A percentile compares a stretch with the other conserved stretches of the same genome.
Evolutionary conservation across 2,797 vertebrate species (phyloP).

Genomic region (Sebastes trivittatus): DNA sequence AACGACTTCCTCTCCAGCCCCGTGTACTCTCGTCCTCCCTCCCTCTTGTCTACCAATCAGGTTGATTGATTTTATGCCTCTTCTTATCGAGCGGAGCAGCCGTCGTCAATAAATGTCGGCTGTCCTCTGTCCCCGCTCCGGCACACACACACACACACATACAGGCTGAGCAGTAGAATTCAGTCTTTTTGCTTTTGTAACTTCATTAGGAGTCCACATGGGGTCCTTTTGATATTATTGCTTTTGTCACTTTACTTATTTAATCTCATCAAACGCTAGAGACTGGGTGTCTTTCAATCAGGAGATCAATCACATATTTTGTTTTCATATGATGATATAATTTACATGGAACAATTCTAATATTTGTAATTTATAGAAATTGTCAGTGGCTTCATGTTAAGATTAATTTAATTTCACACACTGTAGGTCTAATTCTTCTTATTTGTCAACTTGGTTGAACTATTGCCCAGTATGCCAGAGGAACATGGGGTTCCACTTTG

Average conservation of each 20-base stretch:
- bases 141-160: neutral
- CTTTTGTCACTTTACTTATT: neutral
- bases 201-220: neutral
- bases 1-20: neutral
- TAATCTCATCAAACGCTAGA: neutral
- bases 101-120: conserved; percentile 55
- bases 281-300: neutral
- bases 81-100: conserved; percentile 61
- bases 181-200: neutral
- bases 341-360: neutral
- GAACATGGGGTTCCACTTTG: neutral
- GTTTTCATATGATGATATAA: neutral
- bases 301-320: neutral
- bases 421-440: neutral
- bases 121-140: neutral
- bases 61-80: conserved; percentile 68
- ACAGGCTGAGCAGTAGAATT: conserved; percentile 1
- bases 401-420: neutral
- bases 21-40: neutral
- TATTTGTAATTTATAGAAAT: neutral
- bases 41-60: conserved; percentile 45
- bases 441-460: neutral
- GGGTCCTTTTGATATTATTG: neutral
- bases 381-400: neutral
- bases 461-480: neutral